Base-by-base conservation (phyloP, 2,113 vertebrate genomes). In the Natator depressus region DNA sequence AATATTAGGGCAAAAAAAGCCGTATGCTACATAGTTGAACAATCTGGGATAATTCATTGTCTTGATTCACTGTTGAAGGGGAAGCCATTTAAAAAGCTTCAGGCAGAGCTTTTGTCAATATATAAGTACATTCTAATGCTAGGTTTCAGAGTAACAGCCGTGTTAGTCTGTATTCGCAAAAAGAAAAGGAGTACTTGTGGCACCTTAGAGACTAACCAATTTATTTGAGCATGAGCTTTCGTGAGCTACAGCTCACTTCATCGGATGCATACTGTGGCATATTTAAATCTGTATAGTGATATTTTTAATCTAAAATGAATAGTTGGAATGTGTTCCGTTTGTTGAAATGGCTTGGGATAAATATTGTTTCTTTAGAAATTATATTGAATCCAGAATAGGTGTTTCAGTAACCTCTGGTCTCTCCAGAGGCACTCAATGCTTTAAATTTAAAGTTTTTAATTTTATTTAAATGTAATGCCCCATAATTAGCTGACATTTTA, bases 1-100 rank as follows among this genome's bases (percentile, higher is more conserved):
- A 94, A 87, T 35, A 19, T 0, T 1, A 88, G 91, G 38, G 25
- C 20, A 62, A 69, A 91, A 91, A 82, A 88, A 38, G 13, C 11
- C 0, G 50, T 31, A 72, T 25, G 14, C 14, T 72, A 46, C 46
- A 46, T 38, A 59, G 47, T 80, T 89, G 89, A 80, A 76, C 84
- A 50, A 6, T 38, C 0, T 1, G 22, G n/a, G 11, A 31, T 54
- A 22, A 29, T 82, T 93, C 1, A 0, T 35, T 87, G 16, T 62
- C 91, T 91, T 91, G 47, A n/a, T 2, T 4, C 69, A 55, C 57
- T 27, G 24, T 50, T 80, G 94, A 86, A 57, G 46, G 80, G 88
- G 89, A 85, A 92, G 50, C 29, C 1, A 0, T 82, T 92, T 92
- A 27, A 57, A 69, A 46, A n/a, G 65, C 78, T 91, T 91, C 78